These are phyloP conservation scores for Megaleporinus macrocephalus DNA, from an alignment of 2,113 vertebrate genomes.

Conservation along the genomic window DNA sequence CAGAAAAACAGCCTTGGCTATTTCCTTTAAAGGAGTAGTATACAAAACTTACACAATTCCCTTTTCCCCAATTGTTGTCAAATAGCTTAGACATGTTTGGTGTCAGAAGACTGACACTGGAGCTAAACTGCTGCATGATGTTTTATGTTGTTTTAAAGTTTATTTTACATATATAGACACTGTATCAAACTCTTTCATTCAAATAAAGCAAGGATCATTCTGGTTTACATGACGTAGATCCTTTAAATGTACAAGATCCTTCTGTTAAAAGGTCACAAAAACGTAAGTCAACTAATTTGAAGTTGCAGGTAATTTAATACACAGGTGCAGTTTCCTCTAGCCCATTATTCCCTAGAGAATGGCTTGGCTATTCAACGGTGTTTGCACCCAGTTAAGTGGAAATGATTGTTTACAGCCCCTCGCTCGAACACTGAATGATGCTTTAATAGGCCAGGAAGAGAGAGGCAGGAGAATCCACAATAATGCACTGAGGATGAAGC, in stretches of 20 bases:
- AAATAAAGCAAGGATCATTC: too few relatives aligned
- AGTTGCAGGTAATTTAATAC: background rate
- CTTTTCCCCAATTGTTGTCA: background rate
- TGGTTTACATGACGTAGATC: too few relatives aligned
- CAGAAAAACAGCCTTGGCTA: background rate
- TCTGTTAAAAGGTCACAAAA: too few relatives aligned
- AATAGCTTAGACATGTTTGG: background rate
- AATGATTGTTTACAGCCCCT: constrained; percentile 36
- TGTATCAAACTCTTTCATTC: too few relatives aligned
- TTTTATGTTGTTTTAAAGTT: too few relatives aligned
- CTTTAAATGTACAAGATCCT: too few relatives aligned
- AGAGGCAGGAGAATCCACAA: background rate
- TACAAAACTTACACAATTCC: background rate
- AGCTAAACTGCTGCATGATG: too few relatives aligned
- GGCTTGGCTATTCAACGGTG: constrained; percentile 35
- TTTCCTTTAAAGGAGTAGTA: background rate
- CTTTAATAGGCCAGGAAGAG: constrained; percentile 45
- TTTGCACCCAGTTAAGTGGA: constrained; percentile 49
- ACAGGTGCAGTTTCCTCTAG: background rate
- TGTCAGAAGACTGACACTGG: too few relatives aligned
- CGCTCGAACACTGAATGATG: constrained; percentile 40
- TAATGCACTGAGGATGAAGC: background rate
- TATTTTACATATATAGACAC: too few relatives aligned
- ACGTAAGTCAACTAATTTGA: too few relatives aligned
- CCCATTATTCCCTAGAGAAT: constrained; percentile 23